Base-by-base conservation (phyloP, 2,797 vertebrate genomes). In the Fringilla coelebs region DNA sequence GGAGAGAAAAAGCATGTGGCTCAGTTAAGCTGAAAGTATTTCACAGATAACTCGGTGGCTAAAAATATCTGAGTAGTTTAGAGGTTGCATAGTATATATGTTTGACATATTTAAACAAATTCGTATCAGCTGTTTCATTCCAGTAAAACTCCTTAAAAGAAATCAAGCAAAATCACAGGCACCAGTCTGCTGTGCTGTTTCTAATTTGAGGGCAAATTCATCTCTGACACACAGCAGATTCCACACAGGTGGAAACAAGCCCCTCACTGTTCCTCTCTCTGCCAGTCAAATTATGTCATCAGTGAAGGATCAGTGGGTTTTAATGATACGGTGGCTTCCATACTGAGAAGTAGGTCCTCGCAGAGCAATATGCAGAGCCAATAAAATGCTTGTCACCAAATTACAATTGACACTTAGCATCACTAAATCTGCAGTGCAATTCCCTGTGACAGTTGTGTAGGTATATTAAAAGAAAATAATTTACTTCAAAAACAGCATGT, bases 351-450 rank as follows among this genome's bases (percentile, higher is more conserved):
- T 94, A 96, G 96, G 97, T 97, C 97, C 98, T 98, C 32, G 25
- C 97, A 98, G 98, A 98, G 97, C 98, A 98, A 98, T 98, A 98
- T 98, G 98, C 98, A 98, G 97, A 98, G 98, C 98, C 98, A 98
- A 98, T 99, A 98, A 98, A 99, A 98, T 99, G 98, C 98, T 98
- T 99, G 98, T 99, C 99, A 98, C 98, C 98, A 98, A 99, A 98
- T 99, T 98, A 98, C 98, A 98, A 98, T 97, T 98, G 98, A 98
- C 98, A 98, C 96, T 98, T 98, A 98, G 98, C 98, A 97, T 99
- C 98, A 98, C 97, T 98, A 98, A 98, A 98, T 98, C 98, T 98
- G 98, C 95, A 92, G 98, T 96, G 97, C 98, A 98, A 99, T 99
- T 98, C 98, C 97, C 98, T 98, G 97, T 99, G 99, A 99, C 99